Conservation (phyloP, 2,888 invertebrate genomes). For the Lamellibrachia columna region DNA sequence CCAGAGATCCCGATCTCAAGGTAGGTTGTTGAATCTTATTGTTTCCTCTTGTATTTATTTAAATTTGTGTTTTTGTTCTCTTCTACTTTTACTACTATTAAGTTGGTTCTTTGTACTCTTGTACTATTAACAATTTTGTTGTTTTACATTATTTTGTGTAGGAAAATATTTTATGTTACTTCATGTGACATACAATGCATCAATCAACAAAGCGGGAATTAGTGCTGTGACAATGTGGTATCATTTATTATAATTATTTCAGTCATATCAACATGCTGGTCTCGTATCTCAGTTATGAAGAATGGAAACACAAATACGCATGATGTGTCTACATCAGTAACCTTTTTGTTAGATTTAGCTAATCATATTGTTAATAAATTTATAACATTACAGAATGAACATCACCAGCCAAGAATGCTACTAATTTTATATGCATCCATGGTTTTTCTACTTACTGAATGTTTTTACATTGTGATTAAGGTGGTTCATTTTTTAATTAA, state of each 20-base stretch:
- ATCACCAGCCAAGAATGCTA: background rate
- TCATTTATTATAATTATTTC: background rate
- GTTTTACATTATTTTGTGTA: too few relatives aligned
- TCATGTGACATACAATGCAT: too few relatives aligned
- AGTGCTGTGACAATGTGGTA: too few relatives aligned
- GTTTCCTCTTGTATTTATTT: background rate
- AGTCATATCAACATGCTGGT: background rate
- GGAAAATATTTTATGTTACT: too few relatives aligned
- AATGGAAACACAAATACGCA: background rate
- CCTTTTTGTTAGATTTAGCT: background rate
- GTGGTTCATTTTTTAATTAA: background rate
- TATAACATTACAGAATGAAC: background rate
- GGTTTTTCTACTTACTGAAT: background rate
- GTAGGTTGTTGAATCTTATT: slow-evolving; percentile 33
- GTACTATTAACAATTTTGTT: too few relatives aligned
- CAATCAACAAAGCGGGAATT: too few relatives aligned
- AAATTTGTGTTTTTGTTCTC: background rate
- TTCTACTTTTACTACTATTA: too few relatives aligned
- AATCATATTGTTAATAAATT: background rate
- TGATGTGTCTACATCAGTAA: background rate
- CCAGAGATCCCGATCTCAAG: slow-evolving; percentile 48
- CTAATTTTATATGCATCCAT: background rate
- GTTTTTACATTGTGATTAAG: background rate
- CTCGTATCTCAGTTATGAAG: background rate
- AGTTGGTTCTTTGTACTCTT: too few relatives aligned